Percentiles rank a stretch among this genome's conserved stretches.
These are phyloP conservation scores for Tetramorium bicarinatum DNA, from an alignment of 2,888 invertebrate species.

Conservation along the genomic window DNA sequence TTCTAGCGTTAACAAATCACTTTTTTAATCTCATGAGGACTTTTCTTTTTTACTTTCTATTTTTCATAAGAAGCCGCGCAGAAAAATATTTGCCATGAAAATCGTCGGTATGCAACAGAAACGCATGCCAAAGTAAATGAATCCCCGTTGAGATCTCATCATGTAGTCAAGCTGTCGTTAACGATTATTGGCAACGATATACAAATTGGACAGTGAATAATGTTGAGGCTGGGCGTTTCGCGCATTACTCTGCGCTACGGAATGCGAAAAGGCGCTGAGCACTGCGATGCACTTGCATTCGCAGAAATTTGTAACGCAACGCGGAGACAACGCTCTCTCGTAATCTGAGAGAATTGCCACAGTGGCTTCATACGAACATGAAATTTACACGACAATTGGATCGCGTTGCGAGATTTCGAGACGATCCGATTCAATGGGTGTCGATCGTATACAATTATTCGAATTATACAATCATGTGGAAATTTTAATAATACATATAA, in stretches of 20 bases:
- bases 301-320: slow-evolving; percentile 62
- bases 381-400: slow-evolving; percentile 67
- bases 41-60: not conserved
- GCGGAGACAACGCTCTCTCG: slow-evolving; percentile 65
- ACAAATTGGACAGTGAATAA: slow-evolving; percentile 18
- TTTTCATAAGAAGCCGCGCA: not conserved
- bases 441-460: slow-evolving; percentile 11
- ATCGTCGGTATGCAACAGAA: slow-evolving; percentile 7
- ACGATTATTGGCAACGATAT: slow-evolving; percentile 27
- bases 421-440: slow-evolving; percentile 34
- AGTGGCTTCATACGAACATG: slow-evolving; percentile 64
- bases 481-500: not conserved
- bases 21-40: no score
- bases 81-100: slow-evolving; percentile 56
- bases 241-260: slow-evolving; percentile 25
- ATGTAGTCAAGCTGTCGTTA: not conserved
- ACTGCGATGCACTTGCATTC: slow-evolving; percentile 60
- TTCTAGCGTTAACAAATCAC: no score
- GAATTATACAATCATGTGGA: not conserved
- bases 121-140: not conserved
- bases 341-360: slow-evolving; percentile 66
- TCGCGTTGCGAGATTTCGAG: slow-evolving; percentile 67
- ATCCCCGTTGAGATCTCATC: not conserved
- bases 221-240: not conserved
- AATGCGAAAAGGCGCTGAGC: slow-evolving; percentile 50